Evolutionary conservation across 2,888 invertebrate genomes (phyloP).

Genomic region (Troides aeacus): DNA sequence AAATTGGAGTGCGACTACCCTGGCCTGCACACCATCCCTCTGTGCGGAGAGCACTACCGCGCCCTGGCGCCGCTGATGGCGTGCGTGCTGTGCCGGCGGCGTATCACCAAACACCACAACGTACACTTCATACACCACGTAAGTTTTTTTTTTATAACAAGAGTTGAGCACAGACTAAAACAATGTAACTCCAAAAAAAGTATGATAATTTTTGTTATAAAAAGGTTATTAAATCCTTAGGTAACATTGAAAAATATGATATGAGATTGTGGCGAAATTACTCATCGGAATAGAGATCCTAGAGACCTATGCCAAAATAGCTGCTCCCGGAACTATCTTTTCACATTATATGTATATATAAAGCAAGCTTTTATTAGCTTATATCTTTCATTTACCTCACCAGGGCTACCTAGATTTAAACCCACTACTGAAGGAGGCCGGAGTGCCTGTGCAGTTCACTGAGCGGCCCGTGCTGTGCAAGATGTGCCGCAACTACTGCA

Average conservation of each 20-base stretch:
- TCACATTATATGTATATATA: too few species aligned
- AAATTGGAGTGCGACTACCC: constrained; percentile 82
- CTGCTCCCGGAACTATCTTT: too few species aligned
- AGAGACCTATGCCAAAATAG: too few species aligned
- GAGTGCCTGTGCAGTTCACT: constrained; percentile 84
- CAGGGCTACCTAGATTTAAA: constrained; percentile 79
- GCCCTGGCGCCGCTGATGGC: constrained; percentile 86
- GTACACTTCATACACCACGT: constrained; percentile 85
- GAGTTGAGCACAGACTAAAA: too few species aligned
- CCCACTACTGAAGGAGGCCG: constrained; percentile 79
- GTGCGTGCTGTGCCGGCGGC: constrained; percentile 88
- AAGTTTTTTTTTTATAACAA: constrained; percentile 31
- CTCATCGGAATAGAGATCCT: too few species aligned
- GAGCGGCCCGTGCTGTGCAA: constrained; percentile 90
- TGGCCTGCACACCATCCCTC: constrained; percentile 84
- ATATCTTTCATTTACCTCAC: neutral
- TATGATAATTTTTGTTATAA: too few species aligned
- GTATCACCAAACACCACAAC: constrained; percentile 88
- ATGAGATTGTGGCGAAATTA: too few species aligned
- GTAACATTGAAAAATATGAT: too few species aligned
- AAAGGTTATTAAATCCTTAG: too few species aligned
- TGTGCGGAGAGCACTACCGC: constrained; percentile 85
- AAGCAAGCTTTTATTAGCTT: too few species aligned
- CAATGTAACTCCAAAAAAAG: too few species aligned
- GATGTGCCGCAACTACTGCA: constrained; percentile 88